Evolutionary conservation across 2,797 vertebrate genomes (phyloP), one percentile per base, ranked within the genome.

Genomic region (Phoebastria nigripes): DNA sequence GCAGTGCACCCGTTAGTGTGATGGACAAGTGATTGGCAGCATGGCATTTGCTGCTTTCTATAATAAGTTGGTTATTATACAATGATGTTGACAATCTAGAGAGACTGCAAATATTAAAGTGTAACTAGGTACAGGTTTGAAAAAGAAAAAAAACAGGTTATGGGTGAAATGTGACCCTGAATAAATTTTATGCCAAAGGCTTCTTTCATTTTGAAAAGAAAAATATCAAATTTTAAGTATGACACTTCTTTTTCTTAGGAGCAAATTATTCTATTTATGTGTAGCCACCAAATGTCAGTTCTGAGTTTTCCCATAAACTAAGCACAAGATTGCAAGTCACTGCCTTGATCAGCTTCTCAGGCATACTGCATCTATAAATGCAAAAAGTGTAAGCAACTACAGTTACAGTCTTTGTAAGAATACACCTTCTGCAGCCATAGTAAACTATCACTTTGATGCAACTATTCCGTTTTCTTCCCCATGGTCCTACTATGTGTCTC

Each of bases 1-100:
- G 96, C 95, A 96, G 73, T 94, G 95, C 93, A 96, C 96, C 97
- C 96, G 92, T 96, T 98, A 97, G 94, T 55, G 55, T 97, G 97
- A 98, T 78, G 92, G 95, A 95, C 93, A 96, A 96, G 84, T 94
- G 94, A 97, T 89, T 97, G 93, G 93, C 92, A 97, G 82, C 56
- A 69, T 52, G 65, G 91, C 71, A 96, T 89, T 97, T 96, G 66
- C 56, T 71, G 78, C 54, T 91, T 96, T 95, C 97, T 94, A 84
- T 93, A 96, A 87, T 97, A 96, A 93, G 69, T 76, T 97, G 81
- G 93, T 93, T 97, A 89, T 95, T 96, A 94, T 86, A 95, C 79
- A 96, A 72, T 62, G 65, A 96, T 91, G 78, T 96, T 90, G 93
- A 91, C 78, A 97, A 91, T 97, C 82, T 91, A 79, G 61, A 94